A percentile compares a stretch with the other conserved stretches of the same genome.
These are phyloP conservation scores for Tuta absoluta DNA, from an alignment of 2,888 invertebrate genomes.

Conservation along the genomic window DNA sequence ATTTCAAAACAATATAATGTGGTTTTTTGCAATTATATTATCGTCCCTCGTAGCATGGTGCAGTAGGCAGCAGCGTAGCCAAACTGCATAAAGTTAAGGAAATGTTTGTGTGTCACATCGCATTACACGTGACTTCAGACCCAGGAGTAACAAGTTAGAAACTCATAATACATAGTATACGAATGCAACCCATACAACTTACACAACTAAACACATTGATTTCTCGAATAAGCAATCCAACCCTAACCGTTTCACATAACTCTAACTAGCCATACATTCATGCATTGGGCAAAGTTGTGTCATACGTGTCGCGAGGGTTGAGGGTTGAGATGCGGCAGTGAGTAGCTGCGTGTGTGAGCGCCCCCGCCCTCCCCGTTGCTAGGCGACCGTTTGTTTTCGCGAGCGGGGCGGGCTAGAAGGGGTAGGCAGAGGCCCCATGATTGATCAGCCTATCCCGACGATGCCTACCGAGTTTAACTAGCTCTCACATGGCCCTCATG, in stretches of 20 bases:
- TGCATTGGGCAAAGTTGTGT: slow-evolving; percentile 48
- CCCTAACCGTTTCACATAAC: neutral
- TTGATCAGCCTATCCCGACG: slow-evolving; percentile 78
- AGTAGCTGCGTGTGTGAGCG: slow-evolving; percentile 46
- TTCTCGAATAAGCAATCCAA: neutral
- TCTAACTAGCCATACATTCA: slow-evolving; percentile 22
- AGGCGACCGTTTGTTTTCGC: slow-evolving; percentile 79
- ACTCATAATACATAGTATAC: no score
- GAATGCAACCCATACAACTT: neutral
- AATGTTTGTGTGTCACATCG: no score
- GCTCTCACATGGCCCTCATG: slow-evolving; percentile 8
- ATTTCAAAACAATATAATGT: no score
- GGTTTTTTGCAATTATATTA: no score
- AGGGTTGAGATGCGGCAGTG: slow-evolving; percentile 62
- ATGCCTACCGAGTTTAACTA: slow-evolving; percentile 26
- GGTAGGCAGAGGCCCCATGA: slow-evolving; percentile 69
- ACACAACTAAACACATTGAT: neutral
- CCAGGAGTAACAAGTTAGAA: no score
- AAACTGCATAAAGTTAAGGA: no score
- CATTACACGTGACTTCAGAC: no score
- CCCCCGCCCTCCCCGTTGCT: slow-evolving; percentile 63
- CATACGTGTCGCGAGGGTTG: no score
- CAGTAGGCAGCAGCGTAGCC: no score
- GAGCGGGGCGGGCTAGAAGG: slow-evolving; percentile 77
- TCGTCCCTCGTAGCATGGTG: no score